These are phyloP conservation scores for Cheilosia pagana DNA, from an alignment of 2,888 invertebrate genomes.

Conservation along the genomic window DNA sequence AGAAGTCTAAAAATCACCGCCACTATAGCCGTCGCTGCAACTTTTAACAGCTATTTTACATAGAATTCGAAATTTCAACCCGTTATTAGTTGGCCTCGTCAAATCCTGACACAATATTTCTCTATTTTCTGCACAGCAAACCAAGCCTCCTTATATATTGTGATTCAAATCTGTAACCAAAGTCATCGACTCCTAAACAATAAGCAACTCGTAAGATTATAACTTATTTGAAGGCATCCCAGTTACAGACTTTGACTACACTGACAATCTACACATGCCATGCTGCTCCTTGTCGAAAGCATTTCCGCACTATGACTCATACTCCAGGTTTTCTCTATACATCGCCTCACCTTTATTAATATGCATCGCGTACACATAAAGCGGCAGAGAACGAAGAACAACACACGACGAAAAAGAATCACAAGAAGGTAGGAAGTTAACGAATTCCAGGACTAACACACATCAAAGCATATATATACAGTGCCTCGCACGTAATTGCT, in stretches of 20 bases:
- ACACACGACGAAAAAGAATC: background rate
- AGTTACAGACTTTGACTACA: background rate
- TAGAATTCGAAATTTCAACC: no score
- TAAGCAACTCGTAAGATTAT: conserved; percentile 33
- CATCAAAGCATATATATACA: conserved; percentile 63
- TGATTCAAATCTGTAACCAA: conserved; percentile 6
- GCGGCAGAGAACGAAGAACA: background rate
- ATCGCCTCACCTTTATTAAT: conserved; percentile 50
- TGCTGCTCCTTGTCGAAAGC: conserved; percentile 54
- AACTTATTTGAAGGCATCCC: conserved; percentile 46
- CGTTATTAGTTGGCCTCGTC: no score
- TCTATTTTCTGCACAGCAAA: background rate
- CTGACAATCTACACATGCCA: no score
- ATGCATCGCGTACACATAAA: conserved; percentile 52
- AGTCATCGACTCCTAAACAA: conserved; percentile 53
- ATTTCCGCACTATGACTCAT: conserved; percentile 74
- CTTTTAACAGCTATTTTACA: no score
- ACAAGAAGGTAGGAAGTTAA: conserved; percentile 56
- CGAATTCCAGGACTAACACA: conserved; percentile 71
- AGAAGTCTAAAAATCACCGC: no score
- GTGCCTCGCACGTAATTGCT: conserved; percentile 60
- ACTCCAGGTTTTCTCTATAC: conserved; percentile 59
- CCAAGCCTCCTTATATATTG: background rate
- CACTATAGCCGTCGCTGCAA: no score
- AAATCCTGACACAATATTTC: no score